These are phyloP conservation scores for Taenioides sp. DNA, from an alignment of 2,797 vertebrate genomes.

Conservation along the genomic window DNA sequence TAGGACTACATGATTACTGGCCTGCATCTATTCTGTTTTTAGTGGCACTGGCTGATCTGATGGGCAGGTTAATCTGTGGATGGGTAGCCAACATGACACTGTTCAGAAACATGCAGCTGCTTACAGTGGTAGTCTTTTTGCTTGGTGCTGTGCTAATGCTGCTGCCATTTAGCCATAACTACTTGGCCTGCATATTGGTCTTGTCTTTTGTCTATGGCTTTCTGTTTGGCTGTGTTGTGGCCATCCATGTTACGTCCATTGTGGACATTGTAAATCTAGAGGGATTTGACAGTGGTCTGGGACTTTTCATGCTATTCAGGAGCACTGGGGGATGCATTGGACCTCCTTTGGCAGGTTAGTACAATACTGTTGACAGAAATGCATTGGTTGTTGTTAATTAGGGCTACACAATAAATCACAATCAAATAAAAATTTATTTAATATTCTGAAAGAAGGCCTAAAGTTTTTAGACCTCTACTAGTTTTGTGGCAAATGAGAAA, in stretches of 20 bases:
- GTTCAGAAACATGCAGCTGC: slow-evolving; percentile 71
- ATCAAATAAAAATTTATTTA: no score
- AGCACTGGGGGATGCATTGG: slow-evolving; percentile 66
- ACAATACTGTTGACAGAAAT: not conserved
- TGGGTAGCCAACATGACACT: slow-evolving; percentile 70
- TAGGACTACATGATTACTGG: slow-evolving; percentile 66
- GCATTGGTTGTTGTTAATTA: not conserved
- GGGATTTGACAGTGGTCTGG: slow-evolving; percentile 67
- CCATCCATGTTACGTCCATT: slow-evolving; percentile 69
- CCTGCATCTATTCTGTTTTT: slow-evolving; percentile 65
- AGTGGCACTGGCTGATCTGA: slow-evolving; percentile 65
- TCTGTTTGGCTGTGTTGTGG: slow-evolving; percentile 71
- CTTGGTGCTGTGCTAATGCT: slow-evolving; percentile 64
- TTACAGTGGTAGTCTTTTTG: slow-evolving; percentile 54
- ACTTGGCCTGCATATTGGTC: slow-evolving; percentile 50
- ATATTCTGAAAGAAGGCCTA: no score
- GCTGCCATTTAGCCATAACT: slow-evolving; percentile 62
- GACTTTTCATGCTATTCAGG: slow-evolving; percentile 74
- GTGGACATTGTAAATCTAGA: slow-evolving; percentile 72
- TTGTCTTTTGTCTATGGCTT: slow-evolving; percentile 67
- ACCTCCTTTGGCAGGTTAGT: slow-evolving; percentile 71
- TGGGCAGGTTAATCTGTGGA: slow-evolving; percentile 66
- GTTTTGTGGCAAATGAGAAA: no score
- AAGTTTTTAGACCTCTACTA: no score
- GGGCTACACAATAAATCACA: no score